Evolutionary conservation across 2,797 vertebrate species (phyloP).

Genomic region (Ciconia nigra): DNA sequence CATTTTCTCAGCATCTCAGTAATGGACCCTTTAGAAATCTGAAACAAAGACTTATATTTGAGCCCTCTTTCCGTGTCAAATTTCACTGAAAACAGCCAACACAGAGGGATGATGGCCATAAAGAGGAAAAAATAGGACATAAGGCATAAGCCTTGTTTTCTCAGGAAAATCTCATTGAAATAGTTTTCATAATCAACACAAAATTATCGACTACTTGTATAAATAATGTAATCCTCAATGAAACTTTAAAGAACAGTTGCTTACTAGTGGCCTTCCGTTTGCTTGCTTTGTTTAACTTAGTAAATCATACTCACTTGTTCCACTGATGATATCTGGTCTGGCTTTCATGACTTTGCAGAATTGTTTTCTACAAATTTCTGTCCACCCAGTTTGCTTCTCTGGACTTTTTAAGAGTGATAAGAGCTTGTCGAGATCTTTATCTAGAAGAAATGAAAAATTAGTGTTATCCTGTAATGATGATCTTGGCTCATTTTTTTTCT

Average conservation of each 20-base stretch:
- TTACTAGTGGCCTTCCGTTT: neutral
- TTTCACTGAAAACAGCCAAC: neutral
- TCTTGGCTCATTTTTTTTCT: neutral
- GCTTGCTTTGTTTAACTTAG: neutral
- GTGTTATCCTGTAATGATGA: neutral
- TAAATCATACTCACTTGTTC: slow-evolving; percentile 77
- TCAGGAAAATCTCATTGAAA: neutral
- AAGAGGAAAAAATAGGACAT: neutral
- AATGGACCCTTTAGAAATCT: neutral
- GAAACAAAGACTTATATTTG: neutral
- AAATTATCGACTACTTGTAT: neutral
- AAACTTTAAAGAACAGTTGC: neutral
- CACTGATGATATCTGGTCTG: slow-evolving; percentile 73
- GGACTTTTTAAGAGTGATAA: slow-evolving; percentile 71
- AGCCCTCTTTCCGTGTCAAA: neutral
- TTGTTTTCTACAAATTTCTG: slow-evolving; percentile 79
- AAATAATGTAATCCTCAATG: neutral
- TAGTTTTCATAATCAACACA: neutral
- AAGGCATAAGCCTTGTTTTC: neutral
- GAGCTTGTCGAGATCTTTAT: slow-evolving; percentile 80
- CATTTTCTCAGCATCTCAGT: neutral
- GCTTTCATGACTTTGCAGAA: slow-evolving; percentile 82
- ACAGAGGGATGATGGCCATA: neutral
- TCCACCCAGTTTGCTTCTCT: slow-evolving; percentile 77
- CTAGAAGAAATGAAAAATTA: slow-evolving; percentile 66